These are phyloP conservation scores for Sebastes trivittatus DNA, from an alignment of 2,797 vertebrate genomes.

Conservation along the genomic window DNA sequence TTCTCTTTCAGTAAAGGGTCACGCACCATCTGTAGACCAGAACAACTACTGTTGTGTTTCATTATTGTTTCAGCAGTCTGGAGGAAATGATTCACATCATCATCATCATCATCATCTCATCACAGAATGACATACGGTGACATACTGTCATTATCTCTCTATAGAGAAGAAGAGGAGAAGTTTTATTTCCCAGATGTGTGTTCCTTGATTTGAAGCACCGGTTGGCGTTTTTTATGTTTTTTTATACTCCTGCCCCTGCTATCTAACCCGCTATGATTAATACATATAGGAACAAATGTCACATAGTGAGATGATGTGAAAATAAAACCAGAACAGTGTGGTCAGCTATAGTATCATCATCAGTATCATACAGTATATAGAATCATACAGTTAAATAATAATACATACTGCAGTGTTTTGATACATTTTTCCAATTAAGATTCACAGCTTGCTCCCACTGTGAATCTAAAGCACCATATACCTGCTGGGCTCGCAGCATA, in stretches of 20 bases:
- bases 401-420: background rate
- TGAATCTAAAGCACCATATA: slow-evolving; percentile 27
- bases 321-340: background rate
- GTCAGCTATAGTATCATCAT: background rate
- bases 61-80: slow-evolving; percentile 89
- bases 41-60: slow-evolving; percentile 84
- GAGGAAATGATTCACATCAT: slow-evolving; percentile 36
- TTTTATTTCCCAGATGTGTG: background rate
- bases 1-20: slow-evolving; percentile 90
- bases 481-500: slow-evolving; percentile 89
- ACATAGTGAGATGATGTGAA: background rate
- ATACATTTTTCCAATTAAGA: background rate
- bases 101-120: background rate
- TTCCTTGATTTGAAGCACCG: background rate
- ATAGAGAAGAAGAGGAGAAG: background rate
- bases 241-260: background rate
- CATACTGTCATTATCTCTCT: background rate
- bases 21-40: slow-evolving; percentile 76
- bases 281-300: background rate
- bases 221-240: too few relatives aligned
- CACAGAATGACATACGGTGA: background rate
- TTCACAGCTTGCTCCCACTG: background rate
- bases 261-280: too few relatives aligned
- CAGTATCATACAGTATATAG: background rate
- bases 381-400: background rate